These are phyloP conservation scores for Abrostola triplasia DNA, from an alignment of 2,888 invertebrate species.

Conservation along the genomic window DNA sequence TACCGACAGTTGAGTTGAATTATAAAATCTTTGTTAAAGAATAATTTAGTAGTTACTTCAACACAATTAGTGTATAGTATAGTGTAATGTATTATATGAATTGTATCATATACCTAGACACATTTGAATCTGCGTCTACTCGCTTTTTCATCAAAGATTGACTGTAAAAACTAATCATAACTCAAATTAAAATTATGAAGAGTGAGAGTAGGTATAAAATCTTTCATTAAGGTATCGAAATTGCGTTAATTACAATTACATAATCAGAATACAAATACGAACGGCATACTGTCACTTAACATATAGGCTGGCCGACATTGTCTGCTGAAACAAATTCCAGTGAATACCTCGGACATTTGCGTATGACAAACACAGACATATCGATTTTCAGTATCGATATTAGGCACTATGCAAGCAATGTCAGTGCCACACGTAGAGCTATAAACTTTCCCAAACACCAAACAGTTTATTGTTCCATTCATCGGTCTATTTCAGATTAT, in stretches of 20 bases:
- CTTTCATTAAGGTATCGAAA: too few species aligned
- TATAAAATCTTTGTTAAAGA: too few species aligned
- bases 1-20: too few species aligned
- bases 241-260: not conserved
- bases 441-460: not conserved
- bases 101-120: too few species aligned
- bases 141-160: not conserved
- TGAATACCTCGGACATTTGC: slow-evolving; percentile 28
- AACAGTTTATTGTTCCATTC: not conserved
- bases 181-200: too few species aligned
- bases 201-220: too few species aligned
- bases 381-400: slow-evolving; percentile 38
- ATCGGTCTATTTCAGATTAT: not conserved
- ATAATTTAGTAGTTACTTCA: too few species aligned
- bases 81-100: too few species aligned
- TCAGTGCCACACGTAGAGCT: not conserved
- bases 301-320: slow-evolving; percentile 9
- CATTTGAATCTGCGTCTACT: too few species aligned
- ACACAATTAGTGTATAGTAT: too few species aligned
- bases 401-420: not conserved
- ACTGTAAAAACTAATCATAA: too few species aligned
- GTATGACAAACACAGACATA: slow-evolving; percentile 45
- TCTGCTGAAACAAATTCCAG: slow-evolving; percentile 6
- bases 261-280: too few species aligned
- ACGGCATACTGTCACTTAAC: slow-evolving; percentile 8